Conservation (phyloP, 2,113 vertebrate genomes). For the Gopherus flavomarginatus region DNA sequence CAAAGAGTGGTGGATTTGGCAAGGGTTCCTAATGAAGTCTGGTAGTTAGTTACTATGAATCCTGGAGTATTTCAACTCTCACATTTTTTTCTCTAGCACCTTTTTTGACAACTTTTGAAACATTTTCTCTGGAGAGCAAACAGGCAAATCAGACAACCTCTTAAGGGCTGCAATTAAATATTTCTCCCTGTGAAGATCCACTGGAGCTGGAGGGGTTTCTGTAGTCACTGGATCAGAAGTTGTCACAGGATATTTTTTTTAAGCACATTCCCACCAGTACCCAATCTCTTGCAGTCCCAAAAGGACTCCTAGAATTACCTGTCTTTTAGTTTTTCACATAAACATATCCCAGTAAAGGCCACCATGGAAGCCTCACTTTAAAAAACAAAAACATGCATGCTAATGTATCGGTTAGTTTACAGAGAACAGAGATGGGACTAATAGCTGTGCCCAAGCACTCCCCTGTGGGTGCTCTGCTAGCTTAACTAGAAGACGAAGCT, state of each 20-base stretch:
- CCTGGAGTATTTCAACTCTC: not conserved
- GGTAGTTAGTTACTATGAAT: not conserved
- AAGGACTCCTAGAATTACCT: accelerated
- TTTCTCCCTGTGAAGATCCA: not conserved
- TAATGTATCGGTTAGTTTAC: not conserved
- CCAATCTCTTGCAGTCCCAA: not conserved
- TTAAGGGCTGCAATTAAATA: not conserved
- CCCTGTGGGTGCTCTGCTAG: not conserved
- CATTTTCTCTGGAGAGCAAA: not conserved
- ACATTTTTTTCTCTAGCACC: not conserved
- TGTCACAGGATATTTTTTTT: not conserved
- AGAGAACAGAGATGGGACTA: not conserved
- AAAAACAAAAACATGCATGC: no score
- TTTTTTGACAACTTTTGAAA: constrained; percentile 2
- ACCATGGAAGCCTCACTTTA: not conserved
- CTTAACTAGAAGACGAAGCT: not conserved
- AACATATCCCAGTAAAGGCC: accelerated
- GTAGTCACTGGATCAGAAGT: not conserved
- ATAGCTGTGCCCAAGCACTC: not conserved
- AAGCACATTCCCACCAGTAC: not conserved
- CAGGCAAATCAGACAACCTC: not conserved
- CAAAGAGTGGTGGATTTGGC: not conserved
- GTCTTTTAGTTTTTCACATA: not conserved
- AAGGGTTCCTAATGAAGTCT: not conserved
- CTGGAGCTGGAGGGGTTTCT: not conserved